phyloP scores from a whole-genome alignment of 2,888 invertebrate genomes.

The Itoplectis maculator region DNA sequence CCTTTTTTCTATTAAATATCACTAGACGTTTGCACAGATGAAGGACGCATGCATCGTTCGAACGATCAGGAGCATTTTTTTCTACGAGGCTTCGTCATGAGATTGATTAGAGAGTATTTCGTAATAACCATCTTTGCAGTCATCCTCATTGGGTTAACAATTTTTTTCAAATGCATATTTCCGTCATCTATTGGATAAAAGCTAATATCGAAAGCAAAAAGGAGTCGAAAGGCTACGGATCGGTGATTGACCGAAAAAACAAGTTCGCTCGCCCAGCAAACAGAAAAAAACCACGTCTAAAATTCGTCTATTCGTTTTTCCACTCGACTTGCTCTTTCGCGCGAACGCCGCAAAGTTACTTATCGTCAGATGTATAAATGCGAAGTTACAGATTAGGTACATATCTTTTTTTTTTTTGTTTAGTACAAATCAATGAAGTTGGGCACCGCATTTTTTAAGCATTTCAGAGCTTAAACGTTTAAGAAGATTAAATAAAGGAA shows the following conservation, averaged over 20 bases:
- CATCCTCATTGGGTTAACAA: background rate
- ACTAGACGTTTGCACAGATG: background rate
- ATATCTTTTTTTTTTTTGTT: constrained; percentile 69
- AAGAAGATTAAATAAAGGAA: constrained; percentile 76
- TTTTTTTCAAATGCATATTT: background rate
- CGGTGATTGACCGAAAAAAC: background rate
- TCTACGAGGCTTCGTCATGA: background rate
- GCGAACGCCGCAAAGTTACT: constrained; percentile 75
- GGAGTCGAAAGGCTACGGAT: background rate
- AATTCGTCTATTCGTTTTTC: constrained; percentile 33
- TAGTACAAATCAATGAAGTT: constrained; percentile 75
- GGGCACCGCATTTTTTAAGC: constrained; percentile 71
- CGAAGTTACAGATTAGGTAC: constrained; percentile 72
- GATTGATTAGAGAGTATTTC: background rate
- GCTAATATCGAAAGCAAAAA: background rate
- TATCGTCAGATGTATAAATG: constrained; percentile 76
- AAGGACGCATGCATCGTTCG: background rate
- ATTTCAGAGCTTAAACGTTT: constrained; percentile 70
- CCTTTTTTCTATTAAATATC: background rate
- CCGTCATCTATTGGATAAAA: background rate
- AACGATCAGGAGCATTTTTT: background rate
- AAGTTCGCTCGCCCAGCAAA: background rate
- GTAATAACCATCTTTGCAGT: background rate
- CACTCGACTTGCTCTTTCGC: constrained; percentile 74
- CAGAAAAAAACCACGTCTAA: background rate